Evolutionary conservation across 2,113 vertebrate species (phyloP).

Genomic region (Dasyurus viverrinus): DNA sequence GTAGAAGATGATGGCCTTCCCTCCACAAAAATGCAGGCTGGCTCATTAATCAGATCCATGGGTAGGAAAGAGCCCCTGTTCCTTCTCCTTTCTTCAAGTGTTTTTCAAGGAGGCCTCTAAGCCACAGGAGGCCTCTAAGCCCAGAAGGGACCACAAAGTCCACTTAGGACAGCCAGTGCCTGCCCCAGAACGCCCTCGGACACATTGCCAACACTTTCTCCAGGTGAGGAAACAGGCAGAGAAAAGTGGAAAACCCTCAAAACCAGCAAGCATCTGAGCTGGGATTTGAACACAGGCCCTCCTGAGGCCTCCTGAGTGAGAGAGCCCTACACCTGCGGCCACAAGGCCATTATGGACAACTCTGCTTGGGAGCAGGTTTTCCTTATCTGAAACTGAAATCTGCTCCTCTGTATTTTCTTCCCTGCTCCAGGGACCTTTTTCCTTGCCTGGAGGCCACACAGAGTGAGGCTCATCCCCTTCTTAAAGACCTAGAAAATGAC

Average conservation of each 20-base stretch:
- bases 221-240: not conserved
- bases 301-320: not conserved
- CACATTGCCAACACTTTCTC: not conserved
- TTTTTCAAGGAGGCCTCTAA: not conserved
- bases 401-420: not conserved
- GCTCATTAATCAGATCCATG: no score
- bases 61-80: not conserved
- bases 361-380: not conserved
- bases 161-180: not conserved
- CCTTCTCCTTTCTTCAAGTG: not conserved
- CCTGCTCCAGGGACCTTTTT: not conserved
- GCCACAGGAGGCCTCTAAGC: not conserved
- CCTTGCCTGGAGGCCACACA: not conserved
- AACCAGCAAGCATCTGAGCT: not conserved
- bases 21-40: not conserved
- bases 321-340: not conserved
- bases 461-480: not conserved
- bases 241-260: not conserved
- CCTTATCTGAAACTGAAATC: not conserved
- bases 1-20: not conserved
- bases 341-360: not conserved
- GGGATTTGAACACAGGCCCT: not conserved
- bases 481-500: not conserved
- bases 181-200: not conserved
- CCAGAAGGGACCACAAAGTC: not conserved